These are phyloP conservation scores for Aradophagus sp. DNA, from an alignment of 1,140 invertebrate species.

Conservation along the genomic window DNA sequence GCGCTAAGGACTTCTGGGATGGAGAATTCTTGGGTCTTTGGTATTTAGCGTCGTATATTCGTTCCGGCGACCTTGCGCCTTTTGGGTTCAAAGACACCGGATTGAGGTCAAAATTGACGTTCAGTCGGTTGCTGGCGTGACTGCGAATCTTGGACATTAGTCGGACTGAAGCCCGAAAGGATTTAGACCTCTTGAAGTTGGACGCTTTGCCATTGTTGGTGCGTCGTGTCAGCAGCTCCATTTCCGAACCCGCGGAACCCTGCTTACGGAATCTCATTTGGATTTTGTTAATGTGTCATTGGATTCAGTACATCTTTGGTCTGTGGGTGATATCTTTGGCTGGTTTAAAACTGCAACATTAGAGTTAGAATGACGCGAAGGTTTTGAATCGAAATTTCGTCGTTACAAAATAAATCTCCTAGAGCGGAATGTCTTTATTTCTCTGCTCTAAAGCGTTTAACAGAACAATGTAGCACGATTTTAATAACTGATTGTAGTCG, in stretches of 20 bases:
- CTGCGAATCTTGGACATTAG: constrained; percentile 75
- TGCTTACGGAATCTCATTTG: constrained; percentile 73
- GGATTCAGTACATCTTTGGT: constrained; percentile 19
- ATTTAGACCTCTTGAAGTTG: constrained; percentile 79
- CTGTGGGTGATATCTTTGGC: too few relatives aligned
- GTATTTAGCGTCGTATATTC: not conserved
- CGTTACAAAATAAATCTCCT: too few relatives aligned
- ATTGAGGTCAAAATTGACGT: constrained; percentile 51
- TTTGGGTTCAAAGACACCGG: constrained; percentile 54
- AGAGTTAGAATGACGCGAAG: too few relatives aligned
- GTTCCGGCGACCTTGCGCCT: constrained; percentile 23
- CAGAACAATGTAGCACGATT: too few relatives aligned
- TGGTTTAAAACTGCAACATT: too few relatives aligned
- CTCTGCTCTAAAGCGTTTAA: too few relatives aligned
- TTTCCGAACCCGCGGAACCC: constrained; percentile 62
- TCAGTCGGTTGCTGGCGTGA: constrained; percentile 56
- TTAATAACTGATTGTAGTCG: too few relatives aligned
- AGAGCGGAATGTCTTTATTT: too few relatives aligned
- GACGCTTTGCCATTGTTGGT: constrained; percentile 54
- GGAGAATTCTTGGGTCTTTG: constrained; percentile 7
- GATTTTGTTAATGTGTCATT: not conserved
- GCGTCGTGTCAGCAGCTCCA: constrained; percentile 64
- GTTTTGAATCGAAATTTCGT: too few relatives aligned
- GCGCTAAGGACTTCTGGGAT: constrained; percentile 7
- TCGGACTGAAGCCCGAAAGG: constrained; percentile 82